Percentiles rank a stretch among this genome's conserved stretches.
phyloP scores from a whole-genome alignment of 2,113 vertebrate species.

The Eidolon helvum region DNA sequence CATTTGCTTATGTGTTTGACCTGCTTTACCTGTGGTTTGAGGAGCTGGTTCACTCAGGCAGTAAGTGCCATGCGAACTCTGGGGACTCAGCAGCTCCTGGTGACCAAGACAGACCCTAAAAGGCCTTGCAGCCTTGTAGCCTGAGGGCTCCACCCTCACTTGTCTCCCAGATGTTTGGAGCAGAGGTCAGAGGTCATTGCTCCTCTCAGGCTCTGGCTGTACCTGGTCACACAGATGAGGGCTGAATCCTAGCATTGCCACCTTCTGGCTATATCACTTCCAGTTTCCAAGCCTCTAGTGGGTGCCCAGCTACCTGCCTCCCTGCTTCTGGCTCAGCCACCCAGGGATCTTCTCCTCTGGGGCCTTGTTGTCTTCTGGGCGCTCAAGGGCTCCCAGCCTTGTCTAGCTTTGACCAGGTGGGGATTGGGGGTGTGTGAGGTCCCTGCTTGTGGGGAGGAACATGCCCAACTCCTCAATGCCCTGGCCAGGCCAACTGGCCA shows the following conservation, averaged over 20 bases:
- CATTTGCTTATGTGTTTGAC: neutral
- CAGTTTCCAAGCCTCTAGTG: neutral
- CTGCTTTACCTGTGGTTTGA: neutral
- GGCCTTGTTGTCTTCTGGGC: neutral
- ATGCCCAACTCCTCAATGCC: neutral
- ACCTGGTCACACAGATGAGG: neutral
- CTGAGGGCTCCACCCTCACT: too few relatives aligned
- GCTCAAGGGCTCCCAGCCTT: neutral
- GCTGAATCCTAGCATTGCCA: neutral
- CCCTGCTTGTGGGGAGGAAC: neutral
- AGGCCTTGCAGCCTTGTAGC: neutral
- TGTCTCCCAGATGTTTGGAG: neutral
- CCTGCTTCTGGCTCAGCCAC: neutral
- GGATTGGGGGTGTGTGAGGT: too few relatives aligned
- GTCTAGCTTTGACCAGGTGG: neutral
- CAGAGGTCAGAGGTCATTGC: neutral
- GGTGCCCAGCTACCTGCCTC: neutral
- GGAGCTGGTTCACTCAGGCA: neutral
- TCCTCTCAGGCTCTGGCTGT: neutral
- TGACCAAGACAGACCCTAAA: fast-evolving
- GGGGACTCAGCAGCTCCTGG: neutral
- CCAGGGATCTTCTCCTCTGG: neutral
- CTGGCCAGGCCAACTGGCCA: fast-evolving
- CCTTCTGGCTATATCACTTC: neutral
- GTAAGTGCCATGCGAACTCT: fast-evolving